These are phyloP conservation scores for Eulemur macaco DNA, from an alignment of 2,113 vertebrate species.

Conservation along the genomic window DNA sequence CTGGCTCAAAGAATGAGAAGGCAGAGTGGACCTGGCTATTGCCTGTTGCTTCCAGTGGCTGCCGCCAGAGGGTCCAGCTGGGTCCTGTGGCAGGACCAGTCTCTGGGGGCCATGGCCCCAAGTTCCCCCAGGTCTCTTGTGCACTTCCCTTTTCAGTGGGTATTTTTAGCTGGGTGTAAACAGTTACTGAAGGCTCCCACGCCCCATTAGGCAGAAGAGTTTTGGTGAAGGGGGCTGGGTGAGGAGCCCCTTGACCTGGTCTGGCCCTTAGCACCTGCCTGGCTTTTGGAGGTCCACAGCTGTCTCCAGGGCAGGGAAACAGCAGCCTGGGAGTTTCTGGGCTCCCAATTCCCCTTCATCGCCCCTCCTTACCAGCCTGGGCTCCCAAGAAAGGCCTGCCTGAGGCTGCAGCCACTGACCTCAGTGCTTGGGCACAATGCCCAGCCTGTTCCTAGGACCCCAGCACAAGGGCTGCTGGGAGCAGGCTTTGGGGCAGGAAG, in stretches of 20 bases:
- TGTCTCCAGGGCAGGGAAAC: not conserved
- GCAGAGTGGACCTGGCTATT: not conserved
- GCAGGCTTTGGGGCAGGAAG: constrained; percentile 65
- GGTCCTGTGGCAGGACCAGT: constrained; percentile 14
- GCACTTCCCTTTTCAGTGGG: constrained; percentile 76
- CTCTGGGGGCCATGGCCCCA: not conserved
- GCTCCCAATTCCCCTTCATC: not conserved
- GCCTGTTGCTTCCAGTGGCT: not conserved
- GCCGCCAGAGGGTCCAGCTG: not conserved
- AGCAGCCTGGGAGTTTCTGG: not conserved
- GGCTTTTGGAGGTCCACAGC: constrained; percentile 17
- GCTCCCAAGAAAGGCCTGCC: constrained; percentile 70
- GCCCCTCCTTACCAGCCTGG: not conserved
- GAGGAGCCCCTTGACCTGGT: constrained; percentile 22
- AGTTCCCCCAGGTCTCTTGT: constrained; percentile 58
- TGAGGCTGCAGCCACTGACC: constrained; percentile 70
- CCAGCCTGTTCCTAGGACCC: constrained; percentile 73
- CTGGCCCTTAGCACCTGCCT: not conserved
- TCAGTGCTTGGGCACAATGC: constrained; percentile 71
- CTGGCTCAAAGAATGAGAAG: not conserved
- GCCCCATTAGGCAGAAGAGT: constrained; percentile 58
- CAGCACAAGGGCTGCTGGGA: constrained; percentile 66
- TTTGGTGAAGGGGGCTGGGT: constrained; percentile 43
- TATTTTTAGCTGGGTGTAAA: constrained; percentile 78
- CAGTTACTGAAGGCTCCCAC: constrained; percentile 70